Base-by-base conservation (phyloP, 2,888 invertebrate genomes). In the Phyllotreta cruciferae region DNA sequence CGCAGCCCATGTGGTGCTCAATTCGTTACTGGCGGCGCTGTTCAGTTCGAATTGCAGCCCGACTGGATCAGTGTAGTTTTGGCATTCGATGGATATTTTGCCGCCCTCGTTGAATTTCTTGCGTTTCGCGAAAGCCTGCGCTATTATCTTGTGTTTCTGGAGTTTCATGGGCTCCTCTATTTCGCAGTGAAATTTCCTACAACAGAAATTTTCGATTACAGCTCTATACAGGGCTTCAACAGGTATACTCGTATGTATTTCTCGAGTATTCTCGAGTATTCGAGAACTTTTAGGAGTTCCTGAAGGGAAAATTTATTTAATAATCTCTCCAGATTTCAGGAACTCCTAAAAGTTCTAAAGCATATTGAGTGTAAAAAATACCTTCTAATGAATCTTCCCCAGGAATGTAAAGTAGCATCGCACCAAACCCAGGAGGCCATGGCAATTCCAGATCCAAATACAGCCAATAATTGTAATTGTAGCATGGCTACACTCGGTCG, bases 381-480 rank as follows among this genome's bases (percentile, higher is more conserved):
- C 94, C 90, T 90, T 77, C 90, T 86, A 62, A 94, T 83, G 80
- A 92, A 94, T 61, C 94, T 85, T 66, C 88, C 87, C 97, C 97
- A 98, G 9, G 91, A 89, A 71, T 91, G 88, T 5, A 92, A 80
- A 4, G 95, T 93, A 41, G 93, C 90, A 14, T 87, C 87, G 6
- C 93, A 96, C 95, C 95, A 97, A 36, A 94, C 92, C 95, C 96
- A 97, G 0, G 94, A 93, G 3, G 95, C 93, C 91, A 96, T 93
- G 35, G 92, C 86, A 66, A 94, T 87, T 44, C 95, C 95, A 41
- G 91, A 88, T 69, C 90, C 90, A 83, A 95, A 96, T 67, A 92
- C 86, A 58, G 92, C 88, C 64, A 95, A 81, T 72, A 96, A 82
- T 74, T 96, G 93, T 67, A 95, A 79, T 79, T 94, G 92, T 52